phyloP scores from a whole-genome alignment of 2,797 vertebrate genomes.

The Chrysocyon brachyurus region DNA sequence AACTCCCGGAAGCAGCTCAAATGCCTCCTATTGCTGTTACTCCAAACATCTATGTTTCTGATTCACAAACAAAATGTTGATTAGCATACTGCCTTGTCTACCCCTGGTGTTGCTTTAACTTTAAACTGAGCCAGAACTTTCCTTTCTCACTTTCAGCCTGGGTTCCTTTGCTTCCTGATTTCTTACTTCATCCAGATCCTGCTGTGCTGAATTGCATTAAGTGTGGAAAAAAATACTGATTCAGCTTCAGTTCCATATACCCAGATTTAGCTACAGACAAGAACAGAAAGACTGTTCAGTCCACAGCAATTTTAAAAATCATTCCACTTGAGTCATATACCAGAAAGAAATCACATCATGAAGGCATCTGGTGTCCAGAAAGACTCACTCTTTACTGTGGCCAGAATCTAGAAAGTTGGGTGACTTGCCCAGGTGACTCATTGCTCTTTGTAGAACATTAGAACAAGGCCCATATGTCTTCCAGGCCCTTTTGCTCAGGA shows the following conservation, averaged over 20 bases:
- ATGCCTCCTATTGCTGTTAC: slow-evolving; percentile 40
- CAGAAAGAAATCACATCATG: slow-evolving; percentile 74
- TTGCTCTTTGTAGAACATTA: neutral
- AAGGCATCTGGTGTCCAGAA: slow-evolving; percentile 76
- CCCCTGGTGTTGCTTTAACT: slow-evolving; percentile 54
- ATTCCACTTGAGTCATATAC: slow-evolving; percentile 68
- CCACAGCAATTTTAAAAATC: slow-evolving; percentile 61
- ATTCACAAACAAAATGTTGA: slow-evolving; percentile 45
- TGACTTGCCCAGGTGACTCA: slow-evolving; percentile 54
- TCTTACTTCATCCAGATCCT: slow-evolving; percentile 66
- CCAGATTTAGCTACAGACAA: slow-evolving; percentile 75
- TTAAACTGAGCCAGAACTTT: slow-evolving; percentile 67
- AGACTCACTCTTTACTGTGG: slow-evolving; percentile 1
- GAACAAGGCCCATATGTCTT: neutral
- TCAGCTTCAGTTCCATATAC: slow-evolving; percentile 60
- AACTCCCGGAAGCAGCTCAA: neutral
- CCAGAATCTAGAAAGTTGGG: slow-evolving; percentile 56
- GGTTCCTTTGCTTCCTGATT: slow-evolving; percentile 59
- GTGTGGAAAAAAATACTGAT: slow-evolving; percentile 32
- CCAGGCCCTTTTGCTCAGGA: neutral
- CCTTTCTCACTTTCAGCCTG: slow-evolving; percentile 1
- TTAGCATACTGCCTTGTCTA: slow-evolving; percentile 21
- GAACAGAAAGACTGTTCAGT: slow-evolving; percentile 66
- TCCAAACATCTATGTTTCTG: slow-evolving; percentile 26
- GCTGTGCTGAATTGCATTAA: slow-evolving; percentile 75